These are phyloP conservation scores for Elysia crispata DNA, from an alignment of 2,888 invertebrate species.

Conservation along the genomic window DNA sequence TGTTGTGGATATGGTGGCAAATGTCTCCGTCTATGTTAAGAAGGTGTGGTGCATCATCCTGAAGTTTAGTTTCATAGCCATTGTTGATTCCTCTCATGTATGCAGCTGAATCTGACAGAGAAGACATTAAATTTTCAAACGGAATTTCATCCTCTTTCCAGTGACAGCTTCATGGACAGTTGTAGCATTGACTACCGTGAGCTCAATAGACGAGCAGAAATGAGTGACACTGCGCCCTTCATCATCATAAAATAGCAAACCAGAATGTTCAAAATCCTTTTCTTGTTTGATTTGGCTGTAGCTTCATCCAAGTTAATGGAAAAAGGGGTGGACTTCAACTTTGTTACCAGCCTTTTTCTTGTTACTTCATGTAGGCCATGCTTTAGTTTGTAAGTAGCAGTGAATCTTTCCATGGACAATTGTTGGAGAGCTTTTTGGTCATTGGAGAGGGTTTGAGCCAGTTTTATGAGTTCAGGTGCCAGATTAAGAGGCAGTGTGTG, in stretches of 20 bases:
- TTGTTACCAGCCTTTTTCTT: background rate
- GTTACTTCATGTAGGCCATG: background rate
- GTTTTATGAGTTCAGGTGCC: background rate
- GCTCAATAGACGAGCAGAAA: background rate
- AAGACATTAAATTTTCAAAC: background rate
- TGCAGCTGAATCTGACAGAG: slow-evolving; percentile 6
- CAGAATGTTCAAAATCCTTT: slow-evolving; percentile 2
- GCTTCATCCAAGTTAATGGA: background rate
- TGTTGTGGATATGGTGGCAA: slow-evolving; percentile 17
- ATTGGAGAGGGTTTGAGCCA: background rate
- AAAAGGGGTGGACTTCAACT: background rate
- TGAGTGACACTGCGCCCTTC: background rate
- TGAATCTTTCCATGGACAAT: background rate
- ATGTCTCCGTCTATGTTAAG: background rate
- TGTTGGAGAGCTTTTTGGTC: background rate
- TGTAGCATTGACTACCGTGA: slow-evolving; percentile 5
- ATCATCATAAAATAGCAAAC: background rate
- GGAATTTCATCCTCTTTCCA: background rate
- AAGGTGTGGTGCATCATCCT: background rate
- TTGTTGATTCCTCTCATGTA: slow-evolving; percentile 10
- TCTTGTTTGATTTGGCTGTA: background rate
- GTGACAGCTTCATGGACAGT: background rate
- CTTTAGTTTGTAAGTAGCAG: background rate
- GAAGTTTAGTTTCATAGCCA: background rate
- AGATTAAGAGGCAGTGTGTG: slow-evolving; percentile 13